Conservation (phyloP, 2,797 vertebrate species). For the Paramormyrops hopkinsi region DNA sequence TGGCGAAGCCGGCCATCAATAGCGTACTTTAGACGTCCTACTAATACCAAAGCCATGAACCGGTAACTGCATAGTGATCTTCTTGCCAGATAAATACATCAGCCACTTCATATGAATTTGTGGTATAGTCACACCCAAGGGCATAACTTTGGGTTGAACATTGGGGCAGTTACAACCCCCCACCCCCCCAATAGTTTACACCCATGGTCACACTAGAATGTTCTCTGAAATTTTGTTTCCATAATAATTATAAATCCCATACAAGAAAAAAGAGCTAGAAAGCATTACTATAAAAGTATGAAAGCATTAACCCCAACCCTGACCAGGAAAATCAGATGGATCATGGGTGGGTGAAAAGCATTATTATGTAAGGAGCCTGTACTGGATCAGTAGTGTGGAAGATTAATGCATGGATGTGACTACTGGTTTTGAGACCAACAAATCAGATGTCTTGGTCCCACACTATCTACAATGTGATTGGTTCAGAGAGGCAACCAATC, state of each 20-base stretch:
- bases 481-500: neutral
- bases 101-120: neutral
- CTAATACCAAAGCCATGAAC: conserved; percentile 22
- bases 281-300: neutral
- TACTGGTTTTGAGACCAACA: neutral
- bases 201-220: neutral
- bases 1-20: neutral
- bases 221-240: neutral
- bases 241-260: neutral
- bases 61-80: conserved; percentile 9
- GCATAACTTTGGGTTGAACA: neutral
- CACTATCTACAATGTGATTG: neutral
- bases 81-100: neutral
- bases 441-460: neutral
- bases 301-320: neutral
- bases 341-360: neutral
- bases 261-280: neutral
- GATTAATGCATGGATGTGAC: neutral
- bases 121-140: neutral
- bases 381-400: neutral
- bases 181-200: conserved; percentile 18
- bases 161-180: neutral
- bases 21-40: conserved; percentile 26
- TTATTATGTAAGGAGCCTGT: neutral
- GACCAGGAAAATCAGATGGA: neutral